Evolutionary conservation across 2,888 invertebrate genomes (phyloP).

Genomic region (Hipparchia semele): DNA sequence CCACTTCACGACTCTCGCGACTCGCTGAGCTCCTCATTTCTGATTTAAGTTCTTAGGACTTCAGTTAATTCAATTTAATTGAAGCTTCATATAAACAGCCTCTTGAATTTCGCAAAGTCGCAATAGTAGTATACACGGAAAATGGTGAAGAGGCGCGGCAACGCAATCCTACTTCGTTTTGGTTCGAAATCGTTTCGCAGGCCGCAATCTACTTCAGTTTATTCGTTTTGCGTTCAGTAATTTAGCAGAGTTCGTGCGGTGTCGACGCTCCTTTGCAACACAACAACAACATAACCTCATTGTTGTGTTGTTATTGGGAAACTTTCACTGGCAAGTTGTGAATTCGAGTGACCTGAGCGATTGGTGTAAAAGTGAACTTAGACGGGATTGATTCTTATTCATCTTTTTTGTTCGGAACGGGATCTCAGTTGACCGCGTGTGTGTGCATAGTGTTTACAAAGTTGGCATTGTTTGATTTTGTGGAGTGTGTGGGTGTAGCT

Average conservation of each 20-base stretch:
- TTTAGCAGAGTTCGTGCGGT: conserved; percentile 54
- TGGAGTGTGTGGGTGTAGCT: conserved; percentile 55
- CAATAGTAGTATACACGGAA: neutral
- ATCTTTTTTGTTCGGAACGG: conserved; percentile 38
- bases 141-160: conserved; percentile 20
- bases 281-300: conserved; percentile 72
- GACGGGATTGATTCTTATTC: conserved; percentile 24
- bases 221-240: conserved; percentile 53
- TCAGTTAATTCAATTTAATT: neutral
- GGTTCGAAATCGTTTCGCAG: conserved; percentile 36
- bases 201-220: conserved; percentile 38
- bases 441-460: conserved; percentile 68
- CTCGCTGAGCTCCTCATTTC: no score
- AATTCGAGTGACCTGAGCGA: conserved; percentile 33
- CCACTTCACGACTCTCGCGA: no score
- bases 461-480: conserved; percentile 62
- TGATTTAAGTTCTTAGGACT: no score
- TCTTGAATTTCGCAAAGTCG: neutral
- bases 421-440: conserved; percentile 41
- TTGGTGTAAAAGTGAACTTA: conserved; percentile 19
- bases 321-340: conserved; percentile 56
- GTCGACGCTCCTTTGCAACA: conserved; percentile 53
- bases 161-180: conserved; percentile 30
- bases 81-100: no score
- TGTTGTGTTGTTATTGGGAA: conserved; percentile 54